Evolutionary conservation across 2,888 invertebrate genomes (phyloP).

Genomic region (Eueremaeus valkanovi): DNA sequence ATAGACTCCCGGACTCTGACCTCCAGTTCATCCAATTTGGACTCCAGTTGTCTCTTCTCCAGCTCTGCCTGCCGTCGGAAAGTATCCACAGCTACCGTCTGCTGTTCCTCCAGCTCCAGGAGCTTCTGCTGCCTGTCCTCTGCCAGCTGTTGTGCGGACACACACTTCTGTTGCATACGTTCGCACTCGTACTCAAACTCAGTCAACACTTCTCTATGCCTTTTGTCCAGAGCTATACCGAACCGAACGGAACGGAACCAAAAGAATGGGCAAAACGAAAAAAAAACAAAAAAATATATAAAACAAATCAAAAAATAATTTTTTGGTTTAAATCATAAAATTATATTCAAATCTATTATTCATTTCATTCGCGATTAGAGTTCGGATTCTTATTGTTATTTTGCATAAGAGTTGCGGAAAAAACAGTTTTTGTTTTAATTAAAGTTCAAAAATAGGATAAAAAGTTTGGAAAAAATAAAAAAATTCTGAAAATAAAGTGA

Average conservation of each 20-base stretch:
- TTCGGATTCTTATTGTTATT: too few species aligned
- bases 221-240: constrained; percentile 31
- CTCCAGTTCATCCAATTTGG: constrained; percentile 36
- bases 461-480: too few species aligned
- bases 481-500: too few species aligned
- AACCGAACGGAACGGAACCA: neutral
- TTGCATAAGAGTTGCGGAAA: too few species aligned
- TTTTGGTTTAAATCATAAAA: neutral
- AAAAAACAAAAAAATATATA: neutral
- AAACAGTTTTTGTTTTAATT: too few species aligned
- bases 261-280: neutral
- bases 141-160: constrained; percentile 31
- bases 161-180: constrained; percentile 38
- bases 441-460: too few species aligned
- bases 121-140: constrained; percentile 33
- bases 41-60: constrained; percentile 36
- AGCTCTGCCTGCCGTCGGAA: constrained; percentile 32
- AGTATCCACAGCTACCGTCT: constrained; percentile 25
- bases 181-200: constrained; percentile 45
- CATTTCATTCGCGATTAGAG: too few species aligned
- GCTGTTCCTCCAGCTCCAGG: constrained; percentile 31
- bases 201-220: constrained; percentile 41
- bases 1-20: constrained; percentile 21
- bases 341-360: too few species aligned
- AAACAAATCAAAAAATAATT: neutral